Evolutionary conservation across 2,888 invertebrate genomes (phyloP), one percentile per base, ranked within the genome.

Genomic region (Andrena hattorfiana): DNA sequence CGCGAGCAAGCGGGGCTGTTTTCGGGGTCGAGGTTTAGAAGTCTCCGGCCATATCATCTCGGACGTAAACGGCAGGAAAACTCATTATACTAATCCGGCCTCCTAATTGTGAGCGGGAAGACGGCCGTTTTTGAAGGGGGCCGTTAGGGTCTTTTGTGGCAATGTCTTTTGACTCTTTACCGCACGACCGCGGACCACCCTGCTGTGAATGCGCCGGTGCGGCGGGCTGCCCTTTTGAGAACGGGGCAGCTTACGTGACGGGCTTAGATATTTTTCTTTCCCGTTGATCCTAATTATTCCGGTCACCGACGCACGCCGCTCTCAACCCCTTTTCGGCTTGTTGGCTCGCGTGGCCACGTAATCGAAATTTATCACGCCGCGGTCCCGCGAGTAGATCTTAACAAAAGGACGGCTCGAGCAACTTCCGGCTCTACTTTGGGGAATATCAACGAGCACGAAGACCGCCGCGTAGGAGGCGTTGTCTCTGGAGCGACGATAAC

Each of bases 281-380:
- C 66, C 78, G 78, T 78, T 83, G 81, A 86, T 83, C 77, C 85
- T 88, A 86, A 88, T 88, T 88, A 88, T 88, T 87, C 88, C 80
- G 77, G 71, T 81, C 84, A 80, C 82, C 81, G 54, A 64, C 75
- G 63, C 49, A 51, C n/a, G 54, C 49, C 26, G 51, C 69, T 71
- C 71, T 42, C 77, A 66, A 59, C 62, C 80, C 73, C 66, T 75
- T 63, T 26, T 62, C 30, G 26, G 42, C 28, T n/a, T 54, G 32
- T 5, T 16, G 48, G 35, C 16, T 42, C 56, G 20, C 68, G 67
- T 75, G 75, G 56, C 76, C 82, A 83, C 84, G 88, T 88, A 88
- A 88, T 88, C 88, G 88, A 87, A 87, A 88, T 88, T 88, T 88
- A 88, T 88, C 84, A 74, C 88, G 67, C 79, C 68, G 62, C 75